Base-by-base conservation (phyloP, 1,140 invertebrate genomes). In the Patella vulgata region DNA sequence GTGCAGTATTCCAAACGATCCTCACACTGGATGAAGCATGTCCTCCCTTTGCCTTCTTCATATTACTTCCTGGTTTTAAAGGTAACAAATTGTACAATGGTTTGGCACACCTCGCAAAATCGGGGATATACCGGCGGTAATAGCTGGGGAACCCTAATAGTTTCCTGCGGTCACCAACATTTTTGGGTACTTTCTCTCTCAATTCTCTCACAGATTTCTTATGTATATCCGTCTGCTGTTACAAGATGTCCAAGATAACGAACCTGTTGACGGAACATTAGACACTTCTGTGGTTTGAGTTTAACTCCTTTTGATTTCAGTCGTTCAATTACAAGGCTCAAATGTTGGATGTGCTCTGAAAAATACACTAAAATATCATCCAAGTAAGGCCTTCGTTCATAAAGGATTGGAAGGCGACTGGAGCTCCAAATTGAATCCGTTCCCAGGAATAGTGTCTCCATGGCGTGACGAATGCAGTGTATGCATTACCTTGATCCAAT, bases 61-160 rank as follows among this genome's bases (percentile, higher is more conserved):
- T 39, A 12, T 3, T 17, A 57, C 86, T 62, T 27, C 75, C 60
- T 33, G 58, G 59, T 11, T 79, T 78, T 17, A 72, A 28, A 64
- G 77, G 61, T 19, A 57, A 48, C 23, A 61, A 39, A 2, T 61
- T 33, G 31, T 60, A 53, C 17, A 60, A 42, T 27, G n/a, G 50
- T 48, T 63, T 63, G 1, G 59, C 59, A 30, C 40, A 14, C 1
- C 59, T 14, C 12, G 81, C 81, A 77, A 72, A 68, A 54, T 78
- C 74, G 56, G 61, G 78, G 25, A 86, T 73, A 63, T 84, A 85
- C 57, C 71, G 65, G 1, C 78, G 46, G 62, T 81, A 82, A 61
- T 82, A 86, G 39, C 78, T 76, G 30, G 80, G 40, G 21, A 88
- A 66, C 1, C 87, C 87, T 0, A 87, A 31, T 59, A 88, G 85